Percentiles rank a stretch among this genome's conserved stretches.
Evolutionary conservation across 1,140 invertebrate genomes (phyloP).

Genomic region (Aphis craccivora): DNA sequence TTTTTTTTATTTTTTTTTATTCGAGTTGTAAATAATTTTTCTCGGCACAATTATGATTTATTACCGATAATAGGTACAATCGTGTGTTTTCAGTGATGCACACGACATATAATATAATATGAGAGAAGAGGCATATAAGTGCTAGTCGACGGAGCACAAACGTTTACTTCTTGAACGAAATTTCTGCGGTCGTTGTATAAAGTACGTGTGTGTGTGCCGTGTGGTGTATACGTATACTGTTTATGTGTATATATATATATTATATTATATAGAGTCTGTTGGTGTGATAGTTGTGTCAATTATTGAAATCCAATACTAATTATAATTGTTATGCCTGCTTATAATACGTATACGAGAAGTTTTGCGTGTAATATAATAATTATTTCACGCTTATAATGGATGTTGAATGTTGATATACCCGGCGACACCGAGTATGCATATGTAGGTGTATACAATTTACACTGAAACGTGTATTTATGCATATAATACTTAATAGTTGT

Average conservation of each 20-base stretch:
- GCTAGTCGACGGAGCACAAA: neutral
- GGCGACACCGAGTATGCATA: neutral
- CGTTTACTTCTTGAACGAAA: neutral
- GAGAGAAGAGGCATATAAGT: neutral
- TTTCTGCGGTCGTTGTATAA: neutral
- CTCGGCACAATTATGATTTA: neutral
- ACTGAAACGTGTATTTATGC: neutral
- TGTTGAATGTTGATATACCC: neutral
- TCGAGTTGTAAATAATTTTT: neutral
- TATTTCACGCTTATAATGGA: neutral
- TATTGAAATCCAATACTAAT: slow-evolving; percentile 13
- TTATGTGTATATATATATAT: too few species aligned
- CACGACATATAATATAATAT: neutral
- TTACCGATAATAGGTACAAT: neutral
- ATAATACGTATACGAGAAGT: neutral
- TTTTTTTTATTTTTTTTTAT: neutral
- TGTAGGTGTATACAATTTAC: neutral
- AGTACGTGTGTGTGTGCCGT: too few species aligned
- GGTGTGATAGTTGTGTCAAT: neutral
- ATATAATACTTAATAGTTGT: neutral
- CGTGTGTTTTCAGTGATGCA: neutral
- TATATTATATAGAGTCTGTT: neutral
- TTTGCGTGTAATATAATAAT: slow-evolving; percentile 39
- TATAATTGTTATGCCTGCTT: neutral
- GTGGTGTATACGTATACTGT: too few species aligned